Base-by-base conservation (phyloP, 2,888 invertebrate genomes). In the Sialis lutaria region DNA sequence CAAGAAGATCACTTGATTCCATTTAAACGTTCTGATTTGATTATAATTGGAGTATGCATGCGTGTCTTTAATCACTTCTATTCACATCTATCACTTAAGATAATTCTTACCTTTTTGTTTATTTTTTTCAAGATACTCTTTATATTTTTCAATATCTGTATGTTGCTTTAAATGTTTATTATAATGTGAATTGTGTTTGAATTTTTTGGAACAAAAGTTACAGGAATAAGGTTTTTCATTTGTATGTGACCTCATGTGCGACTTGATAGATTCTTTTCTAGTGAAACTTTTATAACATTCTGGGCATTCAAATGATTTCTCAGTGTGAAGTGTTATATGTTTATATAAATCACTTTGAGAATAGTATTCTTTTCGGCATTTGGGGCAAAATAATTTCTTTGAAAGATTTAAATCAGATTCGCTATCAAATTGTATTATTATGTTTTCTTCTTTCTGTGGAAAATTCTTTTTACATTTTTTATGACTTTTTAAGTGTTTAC, bases 191-290 rank as follows among this genome's bases (percentile, higher is more conserved):
- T 40, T 45, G 7, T 40, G 40, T 10, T 33, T n/a, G 37, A 48
- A 48, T 10, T 34, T 22, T 39, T 45, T 37, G 1, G n/a, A 13
- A 22, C 48, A 48, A 42, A 31, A 48, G 9, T 42, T 39, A 37
- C 48, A 48, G 8, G 40, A 31, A 10, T 48, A 48, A 4, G 48
- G 48, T 31, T 48, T 48, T 4, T 40, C 12, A 6, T 41, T 41
- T 6, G 12, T 9, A 39, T 48, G 48, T 6, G 42, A 13, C 33
- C 45, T 45, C 13, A 31, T 35, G 34, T 48, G 48, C 13, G 45
- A 42, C 5, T 33, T 41, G 7, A 48, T 32, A 9, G 40, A 33
- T 22, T 33, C 12, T 10, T 8, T 9, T 6, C 45, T 41, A 22
- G 42, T 34, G 42, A 48, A 48, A n/a, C 45, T 40, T 41, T 45